Evolutionary conservation across 1,140 invertebrate species (phyloP), one percentile per base, ranked within the genome.

Genomic region (Linepithema humile): DNA sequence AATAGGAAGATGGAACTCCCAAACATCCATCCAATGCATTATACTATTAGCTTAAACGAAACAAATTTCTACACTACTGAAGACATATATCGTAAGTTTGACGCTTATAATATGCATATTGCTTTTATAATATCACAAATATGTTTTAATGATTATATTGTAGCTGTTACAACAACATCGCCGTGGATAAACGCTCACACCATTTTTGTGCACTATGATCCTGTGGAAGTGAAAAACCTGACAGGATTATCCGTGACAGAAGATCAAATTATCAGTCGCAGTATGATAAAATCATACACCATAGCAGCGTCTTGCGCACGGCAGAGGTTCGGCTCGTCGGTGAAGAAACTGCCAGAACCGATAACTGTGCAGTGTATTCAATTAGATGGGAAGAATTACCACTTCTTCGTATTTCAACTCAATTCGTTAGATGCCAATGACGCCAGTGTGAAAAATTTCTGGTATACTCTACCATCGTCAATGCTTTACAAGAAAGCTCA

Each of bases 361-460:
- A 94, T 98, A 60, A 96, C 96, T 38, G 91, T 98, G 10, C 98
- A 98, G 90, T 96, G 96, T 90, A 95, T 98, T 83, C 97, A 98
- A 64, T 96, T 96, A 1, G 96, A 98, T 91, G 96, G 97, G 17
- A 94, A 95, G 77, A 92, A 94, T 7, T 97, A 97, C 90, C 96
- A 98, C 90, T 98, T 98, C 92, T 96, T 96, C 10, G 95, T 97
- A 48, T 96, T 97, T 84, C 97, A 98, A 93, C 94, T 99, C n/a
- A 98, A 98, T 90, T 98, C 97, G 2, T 93, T 98, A 23, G 95
- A 97, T 92, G 86, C 97, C 4, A 94, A 96, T 91, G 94, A 95
- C 3, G 91, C 72, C 35, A 96, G 96, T n/a, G 92, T 95, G 2
- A 97, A 96, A 91, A 98, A 99, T 94, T 95, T 97, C 85, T 97